A percentile compares a stretch with the other conserved stretches of the same genome.
Evolutionary conservation across 2,113 vertebrate genomes (phyloP).

Genomic region (Neogale vison): DNA sequence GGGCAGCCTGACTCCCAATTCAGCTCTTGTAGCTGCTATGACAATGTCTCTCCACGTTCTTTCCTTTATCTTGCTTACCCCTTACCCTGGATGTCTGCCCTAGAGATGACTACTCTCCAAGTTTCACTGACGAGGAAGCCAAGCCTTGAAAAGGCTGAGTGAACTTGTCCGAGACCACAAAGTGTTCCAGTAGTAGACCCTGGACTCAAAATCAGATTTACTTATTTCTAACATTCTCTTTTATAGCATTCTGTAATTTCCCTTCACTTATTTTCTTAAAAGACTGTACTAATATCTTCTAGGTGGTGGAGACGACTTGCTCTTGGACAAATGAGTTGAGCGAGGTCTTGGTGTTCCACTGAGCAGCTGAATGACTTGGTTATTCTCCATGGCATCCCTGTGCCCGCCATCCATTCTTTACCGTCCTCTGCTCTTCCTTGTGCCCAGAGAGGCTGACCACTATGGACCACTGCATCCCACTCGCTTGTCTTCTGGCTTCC

Average conservation of each 20-base stretch:
- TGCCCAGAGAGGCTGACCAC: not conserved
- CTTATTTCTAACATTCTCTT: not conserved
- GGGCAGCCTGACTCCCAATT: not conserved
- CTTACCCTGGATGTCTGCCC: not conserved
- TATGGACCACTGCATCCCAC: not conserved
- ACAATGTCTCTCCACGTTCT: not conserved
- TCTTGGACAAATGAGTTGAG: not conserved
- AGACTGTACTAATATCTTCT: not conserved
- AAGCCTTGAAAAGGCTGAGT: not conserved
- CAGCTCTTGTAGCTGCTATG: not conserved
- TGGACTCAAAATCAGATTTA: not conserved
- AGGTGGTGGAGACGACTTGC: not conserved
- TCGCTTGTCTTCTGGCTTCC: not conserved
- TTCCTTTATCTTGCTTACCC: not conserved
- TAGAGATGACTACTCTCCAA: not conserved
- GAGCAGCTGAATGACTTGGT: not conserved
- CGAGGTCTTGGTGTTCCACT: not conserved
- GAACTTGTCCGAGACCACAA: not conserved
- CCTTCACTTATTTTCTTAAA: not conserved
- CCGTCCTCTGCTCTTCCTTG: not conserved
- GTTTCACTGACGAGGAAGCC: not conserved
- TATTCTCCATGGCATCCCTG: not conserved
- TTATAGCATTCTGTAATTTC: not conserved
- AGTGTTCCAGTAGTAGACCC: not conserved
- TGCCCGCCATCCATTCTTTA: not conserved